phyloP scores from a whole-genome alignment of 1,140 invertebrate species.

The Atopsyche davidsoni region DNA sequence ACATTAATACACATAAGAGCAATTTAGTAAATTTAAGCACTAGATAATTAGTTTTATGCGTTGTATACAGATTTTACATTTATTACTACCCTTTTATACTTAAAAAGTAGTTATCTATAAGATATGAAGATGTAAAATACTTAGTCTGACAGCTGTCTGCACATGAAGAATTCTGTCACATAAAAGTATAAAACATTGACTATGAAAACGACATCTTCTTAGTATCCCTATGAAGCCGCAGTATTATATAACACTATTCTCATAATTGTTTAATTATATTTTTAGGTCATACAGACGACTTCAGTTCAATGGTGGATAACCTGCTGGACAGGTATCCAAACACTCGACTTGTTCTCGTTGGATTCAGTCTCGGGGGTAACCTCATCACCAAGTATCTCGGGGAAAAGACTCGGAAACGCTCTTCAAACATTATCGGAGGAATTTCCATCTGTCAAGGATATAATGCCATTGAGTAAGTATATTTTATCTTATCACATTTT shows the following conservation, averaged over 20 bases:
- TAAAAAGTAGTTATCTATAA: no score
- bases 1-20: no score
- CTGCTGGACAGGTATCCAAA: conserved; percentile 65
- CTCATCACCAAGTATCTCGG: conserved; percentile 84
- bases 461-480: conserved; percentile 75
- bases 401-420: conserved; percentile 57
- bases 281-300: conserved; percentile 80
- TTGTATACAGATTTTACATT: no score
- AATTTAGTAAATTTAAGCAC: no score
- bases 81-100: no score
- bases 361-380: conserved; percentile 88
- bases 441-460: conserved; percentile 91
- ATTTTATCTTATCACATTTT: conserved; percentile 12
- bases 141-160: no score
- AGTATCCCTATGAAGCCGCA: no score
- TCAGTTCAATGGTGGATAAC: conserved; percentile 69
- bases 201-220: no score
- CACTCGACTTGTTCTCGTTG: conserved; percentile 74
- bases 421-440: conserved; percentile 71
- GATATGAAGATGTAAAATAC: no score
- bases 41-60: no score
- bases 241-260: background rate
- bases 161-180: no score
- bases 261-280: background rate
- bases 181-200: no score